phyloP scores from a whole-genome alignment of 2,888 invertebrate genomes.

The Cosmia pyralina region DNA sequence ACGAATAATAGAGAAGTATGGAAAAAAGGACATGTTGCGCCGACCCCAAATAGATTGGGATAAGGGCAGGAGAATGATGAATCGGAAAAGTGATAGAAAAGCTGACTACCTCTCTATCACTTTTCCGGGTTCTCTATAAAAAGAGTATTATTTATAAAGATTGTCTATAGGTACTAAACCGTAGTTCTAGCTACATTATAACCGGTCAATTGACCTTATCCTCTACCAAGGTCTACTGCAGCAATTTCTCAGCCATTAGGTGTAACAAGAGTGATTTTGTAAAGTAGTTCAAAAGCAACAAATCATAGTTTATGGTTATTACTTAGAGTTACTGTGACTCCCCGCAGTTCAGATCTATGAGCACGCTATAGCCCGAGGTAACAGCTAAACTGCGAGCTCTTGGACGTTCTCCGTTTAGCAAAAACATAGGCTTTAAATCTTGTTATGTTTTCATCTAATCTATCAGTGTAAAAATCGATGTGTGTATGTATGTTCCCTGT shows the following conservation, averaged over 20 bases:
- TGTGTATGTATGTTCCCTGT: too few species aligned
- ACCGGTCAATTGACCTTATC: conserved; percentile 27
- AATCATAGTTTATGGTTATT: conserved; percentile 57
- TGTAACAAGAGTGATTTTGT: conserved; percentile 47
- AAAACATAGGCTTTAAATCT: conserved; percentile 6
- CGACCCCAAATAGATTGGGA: too few species aligned
- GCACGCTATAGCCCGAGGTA: conserved; percentile 31
- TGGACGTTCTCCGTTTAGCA: not conserved
- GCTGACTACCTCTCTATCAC: too few species aligned
- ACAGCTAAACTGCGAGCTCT: conserved; percentile 23
- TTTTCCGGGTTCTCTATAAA: not conserved
- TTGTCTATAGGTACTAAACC: not conserved
- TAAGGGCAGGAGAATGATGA: too few species aligned
- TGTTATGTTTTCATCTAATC: not conserved
- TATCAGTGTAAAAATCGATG: too few species aligned
- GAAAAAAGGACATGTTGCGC: too few species aligned
- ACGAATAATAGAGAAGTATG: too few species aligned
- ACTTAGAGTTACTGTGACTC: conserved; percentile 52
- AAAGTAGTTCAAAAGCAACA: conserved; percentile 47
- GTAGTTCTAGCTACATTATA: not conserved
- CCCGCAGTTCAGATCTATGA: conserved; percentile 37
- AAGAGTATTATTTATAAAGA: not conserved
- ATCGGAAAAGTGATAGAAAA: too few species aligned
- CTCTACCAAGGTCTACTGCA: conserved; percentile 2
- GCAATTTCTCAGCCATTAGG: conserved; percentile 38